Percentiles rank a stretch among this genome's conserved stretches.
phyloP scores from a whole-genome alignment of 2,113 vertebrate species.

The Apodemus sylvaticus region DNA sequence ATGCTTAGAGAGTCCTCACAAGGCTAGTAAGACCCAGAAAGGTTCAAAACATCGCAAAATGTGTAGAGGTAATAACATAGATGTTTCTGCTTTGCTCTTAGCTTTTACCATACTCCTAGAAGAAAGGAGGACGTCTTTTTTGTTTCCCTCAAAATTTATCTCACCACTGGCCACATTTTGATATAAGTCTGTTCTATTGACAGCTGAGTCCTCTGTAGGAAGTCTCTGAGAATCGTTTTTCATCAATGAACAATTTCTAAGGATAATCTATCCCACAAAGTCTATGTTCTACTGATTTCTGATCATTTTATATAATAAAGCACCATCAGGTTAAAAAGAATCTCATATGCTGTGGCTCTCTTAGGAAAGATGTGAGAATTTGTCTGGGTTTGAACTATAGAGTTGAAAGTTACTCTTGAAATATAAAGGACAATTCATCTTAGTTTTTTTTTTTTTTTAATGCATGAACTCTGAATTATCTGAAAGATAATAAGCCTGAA shows the following conservation, averaged over 20 bases:
- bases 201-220: background rate
- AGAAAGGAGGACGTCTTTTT: background rate
- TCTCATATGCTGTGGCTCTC: background rate
- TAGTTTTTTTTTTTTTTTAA: conserved; percentile 7
- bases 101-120: background rate
- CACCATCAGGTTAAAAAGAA: conserved; percentile 33
- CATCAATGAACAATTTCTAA: conserved; percentile 42
- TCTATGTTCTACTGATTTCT: conserved; percentile 44
- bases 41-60: conserved; percentile 9
- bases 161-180: background rate
- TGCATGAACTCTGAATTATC: background rate
- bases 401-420: conserved; percentile 62
- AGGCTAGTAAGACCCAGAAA: background rate
- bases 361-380: conserved; percentile 60
- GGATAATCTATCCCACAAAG: background rate
- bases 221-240: background rate
- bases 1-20: background rate
- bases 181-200: background rate
- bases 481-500: background rate
- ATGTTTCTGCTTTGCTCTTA: background rate
- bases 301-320: conserved; percentile 11
- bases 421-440: conserved; percentile 35
- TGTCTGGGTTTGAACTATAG: conserved; percentile 51
- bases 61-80: background rate
- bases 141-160: background rate